These are phyloP conservation scores for Hymenochirus boettgeri DNA, from an alignment of 2,113 vertebrate genomes.

Conservation along the genomic window DNA sequence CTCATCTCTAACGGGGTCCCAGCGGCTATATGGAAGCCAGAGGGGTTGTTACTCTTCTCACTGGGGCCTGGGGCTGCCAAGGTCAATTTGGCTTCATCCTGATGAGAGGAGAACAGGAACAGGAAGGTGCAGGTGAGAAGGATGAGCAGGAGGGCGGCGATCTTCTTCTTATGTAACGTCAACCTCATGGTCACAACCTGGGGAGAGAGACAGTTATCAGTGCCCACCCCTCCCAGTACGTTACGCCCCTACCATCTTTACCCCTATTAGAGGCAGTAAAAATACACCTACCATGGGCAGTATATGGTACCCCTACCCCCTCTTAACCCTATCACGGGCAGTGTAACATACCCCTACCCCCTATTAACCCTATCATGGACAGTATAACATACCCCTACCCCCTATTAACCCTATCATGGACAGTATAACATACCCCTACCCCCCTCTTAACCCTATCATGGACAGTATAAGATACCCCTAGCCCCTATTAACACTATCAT, in stretches of 20 bases:
- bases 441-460: no score
- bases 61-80: not conserved
- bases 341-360: not conserved
- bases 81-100: not conserved
- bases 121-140: slow-evolving; percentile 1
- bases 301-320: not conserved
- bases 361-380: no score
- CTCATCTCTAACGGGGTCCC: slow-evolving; percentile 46
- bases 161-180: slow-evolving; percentile 35
- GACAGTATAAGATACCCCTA: no score
- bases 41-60: not conserved
- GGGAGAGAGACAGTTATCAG: not conserved
- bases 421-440: no score
- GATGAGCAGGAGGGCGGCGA: slow-evolving; percentile 18
- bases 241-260: not conserved
- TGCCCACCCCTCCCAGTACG: not conserved
- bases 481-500: no score
- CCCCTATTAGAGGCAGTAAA: not conserved
- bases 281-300: not conserved
- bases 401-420: no score
- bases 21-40: slow-evolving; percentile 44
- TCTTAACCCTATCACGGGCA: not conserved
- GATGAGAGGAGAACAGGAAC: not conserved
- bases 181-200: slow-evolving; percentile 14
- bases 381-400: no score